phyloP scores from a whole-genome alignment of 1,140 invertebrate species.

The Scylla paramamosain region DNA sequence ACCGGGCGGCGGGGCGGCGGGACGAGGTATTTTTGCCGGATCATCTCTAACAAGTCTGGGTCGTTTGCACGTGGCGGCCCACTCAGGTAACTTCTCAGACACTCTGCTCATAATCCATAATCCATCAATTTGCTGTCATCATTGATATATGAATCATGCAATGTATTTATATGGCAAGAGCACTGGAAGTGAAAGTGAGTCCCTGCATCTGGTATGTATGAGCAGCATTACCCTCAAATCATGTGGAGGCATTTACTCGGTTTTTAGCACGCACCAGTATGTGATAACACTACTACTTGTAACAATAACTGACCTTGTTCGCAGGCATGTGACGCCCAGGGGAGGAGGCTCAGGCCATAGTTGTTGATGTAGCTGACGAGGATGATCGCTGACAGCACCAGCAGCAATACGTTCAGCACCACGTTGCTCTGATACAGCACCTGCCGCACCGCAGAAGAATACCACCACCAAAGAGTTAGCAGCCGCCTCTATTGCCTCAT shows the following conservation, averaged over 20 bases:
- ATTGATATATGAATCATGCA: no score
- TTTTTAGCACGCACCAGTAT: no score
- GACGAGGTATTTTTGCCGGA: constrained; percentile 27
- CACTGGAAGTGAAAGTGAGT: no score
- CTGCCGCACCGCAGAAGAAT: background rate
- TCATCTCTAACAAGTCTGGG: background rate
- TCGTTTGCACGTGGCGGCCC: background rate
- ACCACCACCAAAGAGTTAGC: no score
- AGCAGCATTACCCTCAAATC: no score
- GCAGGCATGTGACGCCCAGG: background rate
- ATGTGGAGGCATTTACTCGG: no score
- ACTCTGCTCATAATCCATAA: constrained; percentile 28
- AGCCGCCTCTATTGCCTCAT: no score
- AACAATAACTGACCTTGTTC: background rate
- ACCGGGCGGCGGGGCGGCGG: constrained; percentile 43
- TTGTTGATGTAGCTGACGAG: constrained; percentile 23
- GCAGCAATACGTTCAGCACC: constrained; percentile 21
- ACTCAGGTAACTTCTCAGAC: constrained; percentile 13
- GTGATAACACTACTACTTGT: no score
- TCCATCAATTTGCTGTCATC: background rate
- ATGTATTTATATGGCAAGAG: no score
- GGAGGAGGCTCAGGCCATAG: background rate
- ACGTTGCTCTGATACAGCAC: constrained; percentile 56
- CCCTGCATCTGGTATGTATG: no score
- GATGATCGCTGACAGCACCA: background rate